Base-by-base conservation (phyloP, 2,797 vertebrate species). In the Enteromius radiatus region DNA sequence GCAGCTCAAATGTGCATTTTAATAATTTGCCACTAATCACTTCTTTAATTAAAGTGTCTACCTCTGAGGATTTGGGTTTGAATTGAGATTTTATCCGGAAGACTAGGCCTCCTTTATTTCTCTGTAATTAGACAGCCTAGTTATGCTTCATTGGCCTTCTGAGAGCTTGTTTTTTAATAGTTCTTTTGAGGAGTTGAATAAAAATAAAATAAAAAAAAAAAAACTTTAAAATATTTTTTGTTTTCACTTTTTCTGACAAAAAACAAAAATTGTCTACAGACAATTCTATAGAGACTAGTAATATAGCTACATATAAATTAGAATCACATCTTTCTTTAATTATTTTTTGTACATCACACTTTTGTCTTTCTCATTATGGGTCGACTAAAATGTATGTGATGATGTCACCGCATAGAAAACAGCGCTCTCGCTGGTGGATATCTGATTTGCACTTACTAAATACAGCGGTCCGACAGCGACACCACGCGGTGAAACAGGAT, bases 21-120 rank as follows among this genome's bases (percentile, higher is more conserved):
- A 78, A 82, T 81, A 71, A 85, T 73, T 74, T 63, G 45, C n/a
- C 23, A 54, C 61, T 76, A 54, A 67, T 76, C 61, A 43, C 45
- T n/a, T 41, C 70, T 76, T 82, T 82, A 82, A 82, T 82, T 82
- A 82, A 82, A 82, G 45, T 76, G 61, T 67, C 7, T 67, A 67
- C 80, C 80, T 76, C 36, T 75, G 36, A 76, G 80, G 63, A 76
- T 76, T 65, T 67, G 33, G 33, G 23, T 31, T 76, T 54, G 45
- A 82, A 82, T 81, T 81, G 12, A 75, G 71, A 82, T 82, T 82
- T 75, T 76, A 82, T 82, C 80, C 15, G 1, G 21, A 14, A n/a
- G 54, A 64, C 68, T 63, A 73, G 63, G 56, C 56, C 79, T 81
- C 28, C 23, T 54, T 82, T 26, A 56, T 75, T 76, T 75, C 17